These are phyloP conservation scores for Acleris literana DNA, from an alignment of 2,888 invertebrate species.

Conservation along the genomic window DNA sequence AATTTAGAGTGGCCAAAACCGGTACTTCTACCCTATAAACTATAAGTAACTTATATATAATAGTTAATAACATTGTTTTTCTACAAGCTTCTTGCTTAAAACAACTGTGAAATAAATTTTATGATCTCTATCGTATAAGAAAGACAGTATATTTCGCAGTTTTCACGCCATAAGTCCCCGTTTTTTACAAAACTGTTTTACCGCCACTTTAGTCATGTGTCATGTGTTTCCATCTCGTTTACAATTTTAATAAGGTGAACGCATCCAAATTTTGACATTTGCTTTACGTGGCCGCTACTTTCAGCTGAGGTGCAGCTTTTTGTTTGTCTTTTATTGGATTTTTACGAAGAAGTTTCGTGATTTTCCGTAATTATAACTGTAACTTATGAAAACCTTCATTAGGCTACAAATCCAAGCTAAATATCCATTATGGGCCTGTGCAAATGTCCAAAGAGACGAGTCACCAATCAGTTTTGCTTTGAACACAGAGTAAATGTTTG, in stretches of 20 bases:
- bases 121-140: too few relatives aligned
- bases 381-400: conserved; percentile 16
- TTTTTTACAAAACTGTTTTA: too few relatives aligned
- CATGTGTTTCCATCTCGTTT: neutral
- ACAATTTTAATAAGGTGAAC: conserved; percentile 25
- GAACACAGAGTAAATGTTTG: conserved; percentile 99
- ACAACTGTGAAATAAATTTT: too few relatives aligned
- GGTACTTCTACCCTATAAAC: too few relatives aligned
- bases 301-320: conserved; percentile 41
- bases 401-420: conserved; percentile 4
- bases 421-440: conserved; percentile 93
- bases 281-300: conserved; percentile 47
- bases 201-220: too few relatives aligned
- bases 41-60: too few relatives aligned
- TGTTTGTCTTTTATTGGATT: conserved; percentile 48
- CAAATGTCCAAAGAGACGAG: conserved; percentile 98
- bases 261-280: conserved; percentile 43
- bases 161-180: too few relatives aligned
- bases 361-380: conserved; percentile 9
- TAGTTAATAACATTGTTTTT: too few relatives aligned
- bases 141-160: too few relatives aligned
- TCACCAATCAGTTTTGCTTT: conserved; percentile 99
- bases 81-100: too few relatives aligned
- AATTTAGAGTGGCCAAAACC: too few relatives aligned
- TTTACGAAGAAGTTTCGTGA: conserved; percentile 6